These are phyloP conservation scores for Drosophila histrio DNA, from an alignment of 2,888 invertebrate species.

Conservation along the genomic window DNA sequence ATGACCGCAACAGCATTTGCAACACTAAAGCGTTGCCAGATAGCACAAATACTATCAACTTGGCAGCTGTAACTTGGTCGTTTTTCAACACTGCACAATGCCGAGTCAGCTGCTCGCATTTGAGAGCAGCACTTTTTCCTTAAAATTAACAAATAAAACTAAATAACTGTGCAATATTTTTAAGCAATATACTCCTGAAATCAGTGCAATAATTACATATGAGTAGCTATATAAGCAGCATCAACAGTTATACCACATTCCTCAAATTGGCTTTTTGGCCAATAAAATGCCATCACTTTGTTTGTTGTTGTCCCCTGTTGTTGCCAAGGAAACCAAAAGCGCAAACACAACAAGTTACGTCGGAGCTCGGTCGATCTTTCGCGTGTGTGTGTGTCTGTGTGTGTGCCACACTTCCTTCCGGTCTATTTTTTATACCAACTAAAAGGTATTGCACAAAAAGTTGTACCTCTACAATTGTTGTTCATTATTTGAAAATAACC, in stretches of 20 bases:
- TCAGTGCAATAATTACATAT: constrained; percentile 19
- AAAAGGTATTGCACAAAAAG: constrained; percentile 32
- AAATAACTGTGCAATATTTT: constrained; percentile 27
- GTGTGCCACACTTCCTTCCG: constrained; percentile 71
- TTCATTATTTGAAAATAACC: constrained; percentile 3
- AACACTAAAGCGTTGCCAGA: constrained; percentile 28
- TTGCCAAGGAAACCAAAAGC: constrained; percentile 78
- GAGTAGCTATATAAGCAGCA: neutral
- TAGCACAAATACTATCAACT: neutral
- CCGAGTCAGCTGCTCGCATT: constrained; percentile 50
- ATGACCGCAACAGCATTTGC: constrained; percentile 1
- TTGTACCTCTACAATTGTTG: neutral
- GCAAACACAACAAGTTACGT: constrained; percentile 77
- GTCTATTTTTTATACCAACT: constrained; percentile 63
- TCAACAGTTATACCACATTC: constrained; percentile 9
- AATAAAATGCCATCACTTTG: constrained; percentile 57
- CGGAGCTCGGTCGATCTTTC: constrained; percentile 51
- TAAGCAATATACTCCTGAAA: constrained; percentile 9
- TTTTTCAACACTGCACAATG: constrained; percentile 37
- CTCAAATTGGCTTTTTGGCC: constrained; percentile 21
- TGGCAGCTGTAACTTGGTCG: constrained; percentile 5
- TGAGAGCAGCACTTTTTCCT: constrained; percentile 14
- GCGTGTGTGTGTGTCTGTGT: neutral
- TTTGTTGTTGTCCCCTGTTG: constrained; percentile 62
- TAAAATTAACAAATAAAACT: constrained; percentile 7